A percentile compares a stretch with the other conserved stretches of the same genome.
Evolutionary conservation across 2,888 invertebrate genomes (phyloP).

Genomic region (Trachelus tabidus): DNA sequence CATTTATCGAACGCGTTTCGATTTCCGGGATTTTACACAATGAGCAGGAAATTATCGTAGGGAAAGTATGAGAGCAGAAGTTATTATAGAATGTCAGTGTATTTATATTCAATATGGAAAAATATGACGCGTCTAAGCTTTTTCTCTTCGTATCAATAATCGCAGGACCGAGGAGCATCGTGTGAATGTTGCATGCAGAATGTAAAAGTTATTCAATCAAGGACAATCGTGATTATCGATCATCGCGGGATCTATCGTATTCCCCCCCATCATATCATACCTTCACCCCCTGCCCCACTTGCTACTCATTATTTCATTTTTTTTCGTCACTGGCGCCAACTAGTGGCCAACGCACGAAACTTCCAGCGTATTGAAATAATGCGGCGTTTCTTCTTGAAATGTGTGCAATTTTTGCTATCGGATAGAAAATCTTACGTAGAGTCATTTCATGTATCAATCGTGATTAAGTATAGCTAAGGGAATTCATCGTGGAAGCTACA

Average conservation of each 20-base stretch:
- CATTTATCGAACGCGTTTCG: too few relatives aligned
- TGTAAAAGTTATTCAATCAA: neutral
- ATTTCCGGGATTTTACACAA: too few relatives aligned
- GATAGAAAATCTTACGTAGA: neutral
- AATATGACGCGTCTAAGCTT: neutral
- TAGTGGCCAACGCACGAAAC: neutral
- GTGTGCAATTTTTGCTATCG: neutral
- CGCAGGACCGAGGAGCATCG: neutral
- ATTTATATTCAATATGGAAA: neutral
- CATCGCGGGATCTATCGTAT: neutral
- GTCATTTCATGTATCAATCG: neutral
- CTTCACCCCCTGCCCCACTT: neutral
- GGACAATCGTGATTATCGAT: neutral
- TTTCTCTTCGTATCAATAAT: neutral
- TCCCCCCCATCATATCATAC: neutral
- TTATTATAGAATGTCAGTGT: too few relatives aligned
- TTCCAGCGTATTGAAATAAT: neutral
- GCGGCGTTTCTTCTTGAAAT: neutral
- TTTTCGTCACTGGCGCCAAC: neutral
- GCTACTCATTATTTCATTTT: neutral
- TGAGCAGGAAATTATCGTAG: too few relatives aligned
- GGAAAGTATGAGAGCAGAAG: too few relatives aligned
- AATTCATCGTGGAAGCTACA: conserved; percentile 63
- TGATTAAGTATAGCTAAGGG: conserved; percentile 48
- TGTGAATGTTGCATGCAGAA: neutral